phyloP scores from a whole-genome alignment of 2,797 vertebrate genomes.

The Buphagus erythrorhynchus region DNA sequence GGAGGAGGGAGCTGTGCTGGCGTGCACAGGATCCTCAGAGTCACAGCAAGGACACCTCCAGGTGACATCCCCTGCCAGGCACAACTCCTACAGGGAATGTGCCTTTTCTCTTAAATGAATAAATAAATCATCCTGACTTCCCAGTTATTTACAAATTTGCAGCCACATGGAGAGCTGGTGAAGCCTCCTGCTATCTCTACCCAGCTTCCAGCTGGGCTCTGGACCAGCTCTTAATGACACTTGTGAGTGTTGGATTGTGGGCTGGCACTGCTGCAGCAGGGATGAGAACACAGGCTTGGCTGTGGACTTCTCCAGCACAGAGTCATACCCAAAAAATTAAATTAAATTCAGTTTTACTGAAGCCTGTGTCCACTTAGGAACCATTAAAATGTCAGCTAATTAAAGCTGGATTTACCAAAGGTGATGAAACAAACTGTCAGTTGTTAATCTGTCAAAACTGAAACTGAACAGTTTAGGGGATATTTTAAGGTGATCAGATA shows the following conservation, averaged over 20 bases:
- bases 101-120: not conserved
- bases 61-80: not conserved
- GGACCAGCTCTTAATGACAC: not conserved
- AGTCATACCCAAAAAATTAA: constrained; percentile 18
- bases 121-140: not conserved
- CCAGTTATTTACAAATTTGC: not conserved
- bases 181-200: not conserved
- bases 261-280: not conserved
- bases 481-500: not conserved
- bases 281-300: not conserved
- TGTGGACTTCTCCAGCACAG: not conserved
- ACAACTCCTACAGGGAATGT: rapidly evolving
- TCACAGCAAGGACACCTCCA: not conserved
- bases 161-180: not conserved
- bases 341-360: constrained; percentile 1
- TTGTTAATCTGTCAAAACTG: not conserved
- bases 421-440: not conserved
- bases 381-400: not conserved
- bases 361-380: not conserved
- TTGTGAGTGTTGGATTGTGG: not conserved
- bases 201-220: not conserved
- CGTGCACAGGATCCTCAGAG: rapidly evolving
- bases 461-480: not conserved
- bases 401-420: not conserved
- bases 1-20: not conserved